Conservation (phyloP, 2,797 vertebrate genomes). For the Chanos chanos region DNA sequence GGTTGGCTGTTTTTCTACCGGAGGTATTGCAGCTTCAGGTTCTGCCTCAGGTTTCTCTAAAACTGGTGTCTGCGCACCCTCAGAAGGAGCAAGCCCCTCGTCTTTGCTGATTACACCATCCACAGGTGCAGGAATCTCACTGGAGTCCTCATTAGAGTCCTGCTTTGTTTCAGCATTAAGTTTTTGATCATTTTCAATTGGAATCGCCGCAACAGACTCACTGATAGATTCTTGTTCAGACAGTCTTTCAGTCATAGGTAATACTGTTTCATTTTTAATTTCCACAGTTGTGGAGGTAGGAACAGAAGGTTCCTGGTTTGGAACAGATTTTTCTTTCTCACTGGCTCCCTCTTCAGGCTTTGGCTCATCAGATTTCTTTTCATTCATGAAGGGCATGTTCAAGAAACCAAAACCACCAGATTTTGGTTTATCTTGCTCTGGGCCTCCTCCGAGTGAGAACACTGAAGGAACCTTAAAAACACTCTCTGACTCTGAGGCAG, state of each 20-base stretch:
- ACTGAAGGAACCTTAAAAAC: slow-evolving; percentile 66
- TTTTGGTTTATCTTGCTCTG: slow-evolving; percentile 69
- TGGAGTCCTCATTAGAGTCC: slow-evolving; percentile 14
- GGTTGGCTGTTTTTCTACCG: neutral
- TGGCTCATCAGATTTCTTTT: slow-evolving; percentile 52
- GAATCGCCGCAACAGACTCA: slow-evolving; percentile 1
- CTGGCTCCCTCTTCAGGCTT: slow-evolving; percentile 40
- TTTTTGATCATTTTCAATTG: slow-evolving; percentile 22
- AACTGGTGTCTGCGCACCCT: slow-evolving; percentile 8
- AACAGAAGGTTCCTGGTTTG: slow-evolving; percentile 29
- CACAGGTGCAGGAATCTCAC: too few species aligned
- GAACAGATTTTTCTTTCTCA: slow-evolving; percentile 17
- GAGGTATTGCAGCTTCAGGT: neutral
- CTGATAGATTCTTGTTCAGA: slow-evolving; percentile 5
- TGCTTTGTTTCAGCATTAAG: slow-evolving; percentile 35
- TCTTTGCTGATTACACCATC: neutral
- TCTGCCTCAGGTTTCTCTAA: slow-evolving; percentile 4
- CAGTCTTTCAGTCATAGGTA: slow-evolving; percentile 5
- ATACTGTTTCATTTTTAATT: slow-evolving; percentile 29
- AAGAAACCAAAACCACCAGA: slow-evolving; percentile 62
- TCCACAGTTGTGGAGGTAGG: slow-evolving; percentile 9
- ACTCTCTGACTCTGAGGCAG: slow-evolving; percentile 55
- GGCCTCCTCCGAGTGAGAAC: slow-evolving; percentile 59
- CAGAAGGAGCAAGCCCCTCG: slow-evolving; percentile 6
- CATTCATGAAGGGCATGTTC: slow-evolving; percentile 63